Evolutionary conservation across 2,797 vertebrate species (phyloP), one percentile per base, ranked within the genome.

Genomic region (Loris lydekkerianus): DNA sequence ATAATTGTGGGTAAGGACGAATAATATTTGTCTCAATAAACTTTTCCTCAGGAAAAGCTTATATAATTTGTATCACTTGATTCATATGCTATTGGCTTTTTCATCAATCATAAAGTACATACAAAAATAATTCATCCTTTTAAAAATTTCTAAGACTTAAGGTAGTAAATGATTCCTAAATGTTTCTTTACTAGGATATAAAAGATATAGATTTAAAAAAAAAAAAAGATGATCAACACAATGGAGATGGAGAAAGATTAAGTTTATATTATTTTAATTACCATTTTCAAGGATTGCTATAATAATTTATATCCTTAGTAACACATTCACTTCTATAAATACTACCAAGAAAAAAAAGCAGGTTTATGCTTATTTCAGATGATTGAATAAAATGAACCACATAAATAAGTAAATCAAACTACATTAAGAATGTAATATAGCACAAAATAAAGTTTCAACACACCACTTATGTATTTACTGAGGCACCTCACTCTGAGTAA

Each of bases 121-220:
- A 85, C 60, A 1, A 69, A 90, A 90, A 67, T 7, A 86, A 34
- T 95, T 84, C 46, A 37, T 72, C 58, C 10, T 83, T 85, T 86
- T 72, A 84, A 78, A 90, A 82, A 75, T 94, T 87, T 92, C 67
- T 88, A 85, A 90, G 40, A 93, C 49, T 73, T 94, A 89, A 89
- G 43, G 80, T 43, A 87, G 31, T 67, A 90, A 89, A 70, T 78
- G 1, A 60, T 86, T 89, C 31, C 29, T 83, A 93, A 92, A 61
- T 75, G 20, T 65, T 80, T 84, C 43, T 63, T 93, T 23, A 84
- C 23, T 83, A 93, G 89, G 37, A 96, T 53, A 91, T 82, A 83
- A 80, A 80, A 93, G n/a, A 83, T 34, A 80, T 6, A 56, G 8
- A 40, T 49, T 49, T 27, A 91, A 90, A 53, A 84, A 63, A 86